These are phyloP conservation scores for Chrysodeixis includens DNA, from an alignment of 2,888 invertebrate genomes.

Conservation along the genomic window DNA sequence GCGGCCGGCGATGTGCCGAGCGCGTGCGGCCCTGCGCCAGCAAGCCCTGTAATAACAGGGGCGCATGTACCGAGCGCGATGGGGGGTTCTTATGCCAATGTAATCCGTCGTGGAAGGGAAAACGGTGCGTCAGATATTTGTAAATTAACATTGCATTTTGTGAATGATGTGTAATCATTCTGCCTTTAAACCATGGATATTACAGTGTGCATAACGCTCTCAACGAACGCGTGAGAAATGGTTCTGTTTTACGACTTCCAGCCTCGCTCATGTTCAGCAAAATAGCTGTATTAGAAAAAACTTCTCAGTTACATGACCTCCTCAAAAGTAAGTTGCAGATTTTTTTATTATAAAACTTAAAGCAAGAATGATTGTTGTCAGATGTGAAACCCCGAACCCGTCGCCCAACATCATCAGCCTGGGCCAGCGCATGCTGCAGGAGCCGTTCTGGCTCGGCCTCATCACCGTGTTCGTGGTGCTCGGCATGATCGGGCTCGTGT, in stretches of 20 bases:
- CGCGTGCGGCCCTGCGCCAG: conserved; percentile 92
- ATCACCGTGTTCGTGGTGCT: conserved; percentile 95
- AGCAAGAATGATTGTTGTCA: conserved; percentile 73
- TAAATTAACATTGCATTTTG: no score
- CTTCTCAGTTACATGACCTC: no score
- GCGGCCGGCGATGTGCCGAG: conserved; percentile 88
- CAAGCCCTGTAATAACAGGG: conserved; percentile 93
- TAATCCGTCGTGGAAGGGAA: conserved; percentile 88
- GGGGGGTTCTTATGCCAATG: conserved; percentile 92
- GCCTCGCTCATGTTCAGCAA: no score
- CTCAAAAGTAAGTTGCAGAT: no score
- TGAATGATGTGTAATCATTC: no score
- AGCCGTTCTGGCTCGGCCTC: conserved; percentile 96
- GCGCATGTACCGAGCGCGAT: conserved; percentile 92
- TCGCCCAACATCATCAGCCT: conserved; percentile 86
- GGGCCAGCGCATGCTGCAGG: conserved; percentile 94
- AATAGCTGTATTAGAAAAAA: no score
- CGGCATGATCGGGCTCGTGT: conserved; percentile 93
- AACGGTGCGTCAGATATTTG: conserved; percentile 86
- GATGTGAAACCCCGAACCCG: conserved; percentile 92
- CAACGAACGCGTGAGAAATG: no score
- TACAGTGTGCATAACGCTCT: no score
- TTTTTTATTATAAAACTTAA: neutral
- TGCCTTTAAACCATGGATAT: no score
- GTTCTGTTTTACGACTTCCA: no score